Base-by-base conservation (phyloP, 1,140 invertebrate species). In the Hylaeus anthracinus region DNA sequence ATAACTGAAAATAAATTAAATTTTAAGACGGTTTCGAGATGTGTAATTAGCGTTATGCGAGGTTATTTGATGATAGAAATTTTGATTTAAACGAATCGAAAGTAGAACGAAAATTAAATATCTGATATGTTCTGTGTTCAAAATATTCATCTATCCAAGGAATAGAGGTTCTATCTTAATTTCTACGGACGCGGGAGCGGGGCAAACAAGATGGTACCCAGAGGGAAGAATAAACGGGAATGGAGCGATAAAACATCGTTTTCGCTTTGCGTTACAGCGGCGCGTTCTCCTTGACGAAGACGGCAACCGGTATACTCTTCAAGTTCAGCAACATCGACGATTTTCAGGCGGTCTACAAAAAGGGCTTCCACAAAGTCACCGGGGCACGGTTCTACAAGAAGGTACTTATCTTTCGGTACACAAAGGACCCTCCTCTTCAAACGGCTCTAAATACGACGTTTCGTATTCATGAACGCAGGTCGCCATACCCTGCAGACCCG, bases 251-350 rank as follows among this genome's bases (percentile, higher is more conserved):
- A 82, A 79, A 39, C 48, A 5, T 70, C 10, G 10, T 74, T 75
- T 39, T 61, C 72, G 9, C 37, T 43, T 86, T 74, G n/a, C 58
- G 60, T 65, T 67, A 86, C 84, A 96, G 96, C 85, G 96, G 96
- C 55, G 96, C 96, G 87, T 97, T 97, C 93, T 97, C 96, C 80
- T 94, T 97, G 84, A 97, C 97, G 61, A 97, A 97, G 94, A 97
- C 97, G 1, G 97, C 97, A 74, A 97, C 96, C 65, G 97, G 97
- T n/a, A 97, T 97, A 86, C 94, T 97, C 65, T 97, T 97, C 94
- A 97, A 97, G 92, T 97, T 97, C 92, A 97, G 96, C 83, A 96
- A 96, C 91, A 96, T 96, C 86, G 97, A 97, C 79, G 97, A 97
- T 90, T 97, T 96, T 92, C 96, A 97, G 91, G 96, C 96, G 90